Evolutionary conservation across 2,888 invertebrate species (phyloP), one percentile per base, ranked within the genome.

Genomic region (Orthosia gracilis): DNA sequence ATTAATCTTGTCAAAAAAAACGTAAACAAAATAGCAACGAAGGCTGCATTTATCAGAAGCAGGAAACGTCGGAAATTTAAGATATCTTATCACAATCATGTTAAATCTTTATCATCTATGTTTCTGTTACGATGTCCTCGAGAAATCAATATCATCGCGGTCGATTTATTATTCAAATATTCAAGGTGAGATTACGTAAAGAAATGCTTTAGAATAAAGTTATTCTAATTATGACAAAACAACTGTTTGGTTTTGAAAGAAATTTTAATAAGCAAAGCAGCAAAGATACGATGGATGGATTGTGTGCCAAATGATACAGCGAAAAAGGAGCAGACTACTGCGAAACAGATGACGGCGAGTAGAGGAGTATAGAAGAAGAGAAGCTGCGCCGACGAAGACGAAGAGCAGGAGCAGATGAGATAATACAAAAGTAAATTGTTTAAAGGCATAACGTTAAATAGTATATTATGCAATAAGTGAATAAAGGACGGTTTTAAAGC

Each of bases 51-150:
- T 85, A 85, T 85, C 85, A 71, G 58, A 77, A 66, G 55, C 70
- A 87, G 87, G 85, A 87, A 86, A 82, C 73, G 67, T 78, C 63
- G 66, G 82, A 85, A 83, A 63, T 58, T 23, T 21, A 61, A 18
- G 9, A 31, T 67, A 87, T 87, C 78, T 87, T 70, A 86, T 86
- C 85, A 45, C 12, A 69, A 59, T 57, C 69, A 54, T 58, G 57
- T 74, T 63, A 68, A 71, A 73, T 76, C 59, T 69, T 76, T 85
- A 75, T 69, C 68, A 76, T 72, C 26, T 69, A 52, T 63, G 67
- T 79, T 77, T 81, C 50, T 80, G 70, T 87, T 68, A 83, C 74
- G 76, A 49, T 71, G 79, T 83, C 85, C 87, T 83, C 69, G 79
- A 76, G 59, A 75, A 82, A 79, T 82, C 83, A 82, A 82, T 87